A percentile compares a stretch with the other conserved stretches of the same genome.
These are phyloP conservation scores for Tenthredo amoena DNA, from an alignment of 2,888 invertebrate genomes.

Conservation along the genomic window DNA sequence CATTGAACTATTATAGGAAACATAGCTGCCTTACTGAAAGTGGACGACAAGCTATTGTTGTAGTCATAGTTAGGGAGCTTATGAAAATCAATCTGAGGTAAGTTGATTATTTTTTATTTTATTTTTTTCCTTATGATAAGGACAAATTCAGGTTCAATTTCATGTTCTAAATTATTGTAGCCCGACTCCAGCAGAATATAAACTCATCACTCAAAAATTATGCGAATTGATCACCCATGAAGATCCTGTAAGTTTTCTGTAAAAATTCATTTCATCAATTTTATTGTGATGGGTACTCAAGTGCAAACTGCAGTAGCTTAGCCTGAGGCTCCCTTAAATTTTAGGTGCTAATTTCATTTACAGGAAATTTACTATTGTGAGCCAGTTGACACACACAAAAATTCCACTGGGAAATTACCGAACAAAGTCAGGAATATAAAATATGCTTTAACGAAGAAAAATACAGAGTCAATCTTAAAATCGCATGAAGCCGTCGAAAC, in stretches of 20 bases:
- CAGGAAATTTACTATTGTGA: slow-evolving; percentile 36
- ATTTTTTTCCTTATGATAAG: too few relatives aligned
- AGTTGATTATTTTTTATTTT: background rate
- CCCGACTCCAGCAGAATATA: background rate
- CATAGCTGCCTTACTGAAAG: background rate
- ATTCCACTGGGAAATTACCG: slow-evolving; percentile 21
- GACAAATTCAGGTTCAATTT: too few relatives aligned
- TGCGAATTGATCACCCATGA: background rate
- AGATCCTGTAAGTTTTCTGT: background rate
- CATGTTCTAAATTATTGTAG: background rate
- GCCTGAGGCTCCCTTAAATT: too few relatives aligned
- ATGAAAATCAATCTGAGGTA: background rate
- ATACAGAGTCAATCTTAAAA: slow-evolving; percentile 12
- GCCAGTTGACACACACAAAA: background rate
- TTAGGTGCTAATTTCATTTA: background rate
- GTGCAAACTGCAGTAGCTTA: too few relatives aligned
- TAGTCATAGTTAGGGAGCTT: background rate
- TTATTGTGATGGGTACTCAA: too few relatives aligned
- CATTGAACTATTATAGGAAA: background rate
- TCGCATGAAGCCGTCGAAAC: background rate
- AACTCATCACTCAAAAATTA: background rate
- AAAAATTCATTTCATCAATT: background rate
- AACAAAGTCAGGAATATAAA: slow-evolving; percentile 30
- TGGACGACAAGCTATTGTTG: background rate
- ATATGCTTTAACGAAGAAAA: background rate